Percentiles rank a stretch among this genome's conserved stretches.
Evolutionary conservation across 2,797 vertebrate species (phyloP).

Genomic region (Sternotherus odoratus): DNA sequence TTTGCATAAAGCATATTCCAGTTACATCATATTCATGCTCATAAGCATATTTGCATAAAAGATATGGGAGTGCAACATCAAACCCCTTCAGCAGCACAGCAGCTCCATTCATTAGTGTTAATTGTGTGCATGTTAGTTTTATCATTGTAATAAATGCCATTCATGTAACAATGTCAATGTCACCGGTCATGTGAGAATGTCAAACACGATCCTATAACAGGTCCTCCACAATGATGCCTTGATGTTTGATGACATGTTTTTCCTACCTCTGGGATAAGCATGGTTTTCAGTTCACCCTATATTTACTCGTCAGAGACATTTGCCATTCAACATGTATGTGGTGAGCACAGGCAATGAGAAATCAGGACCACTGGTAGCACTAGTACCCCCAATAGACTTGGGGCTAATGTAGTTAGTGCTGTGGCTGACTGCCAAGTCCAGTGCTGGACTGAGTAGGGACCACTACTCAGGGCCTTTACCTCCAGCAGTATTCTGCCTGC

Average conservation of each 20-base stretch:
- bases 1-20: too few relatives aligned
- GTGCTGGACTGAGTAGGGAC: background rate
- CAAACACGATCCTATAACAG: background rate
- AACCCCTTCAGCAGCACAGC: background rate
- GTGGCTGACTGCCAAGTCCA: background rate
- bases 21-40: too few relatives aligned
- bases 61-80: too few relatives aligned
- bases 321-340: background rate
- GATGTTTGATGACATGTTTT: background rate
- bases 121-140: background rate
- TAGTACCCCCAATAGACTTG: background rate
- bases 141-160: background rate
- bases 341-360: background rate
- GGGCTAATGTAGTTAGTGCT: background rate
- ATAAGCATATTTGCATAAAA: too few relatives aligned
- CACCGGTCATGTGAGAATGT: background rate
- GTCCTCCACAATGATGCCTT: background rate
- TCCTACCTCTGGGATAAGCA: background rate
- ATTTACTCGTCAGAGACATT: background rate
- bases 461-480: background rate
- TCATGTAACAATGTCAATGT: background rate
- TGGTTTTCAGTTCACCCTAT: background rate
- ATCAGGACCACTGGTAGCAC: background rate
- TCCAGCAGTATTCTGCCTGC: slow-evolving; percentile 2
- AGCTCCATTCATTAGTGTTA: background rate